Conservation (phyloP, 2,888 invertebrate species). For the Isoperla grammatica region DNA sequence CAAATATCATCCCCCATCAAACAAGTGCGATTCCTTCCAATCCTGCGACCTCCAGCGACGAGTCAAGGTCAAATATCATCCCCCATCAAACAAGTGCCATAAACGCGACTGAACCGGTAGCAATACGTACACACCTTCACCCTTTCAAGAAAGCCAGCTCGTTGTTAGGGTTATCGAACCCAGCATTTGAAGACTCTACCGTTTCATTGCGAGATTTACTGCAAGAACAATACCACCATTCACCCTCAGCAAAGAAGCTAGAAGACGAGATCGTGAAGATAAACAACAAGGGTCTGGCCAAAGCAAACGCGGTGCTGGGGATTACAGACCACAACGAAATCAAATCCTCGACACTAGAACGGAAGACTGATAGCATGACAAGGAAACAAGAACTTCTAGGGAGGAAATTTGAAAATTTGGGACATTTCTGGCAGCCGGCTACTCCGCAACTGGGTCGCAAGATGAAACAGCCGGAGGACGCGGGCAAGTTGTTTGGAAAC, state of each 20-base stretch:
- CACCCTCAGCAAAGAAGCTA: background rate
- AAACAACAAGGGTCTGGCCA: background rate
- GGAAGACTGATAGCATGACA: too few species aligned
- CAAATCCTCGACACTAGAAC: too few species aligned
- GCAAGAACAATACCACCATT: background rate
- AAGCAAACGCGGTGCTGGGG: background rate
- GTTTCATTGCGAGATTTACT: background rate
- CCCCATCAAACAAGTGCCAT: too few species aligned
- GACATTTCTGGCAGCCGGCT: background rate
- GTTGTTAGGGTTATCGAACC: background rate
- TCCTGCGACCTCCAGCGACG: background rate
- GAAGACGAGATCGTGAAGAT: background rate
- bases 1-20: too few species aligned
- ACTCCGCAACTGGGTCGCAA: conserved; percentile 3
- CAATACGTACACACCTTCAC: too few species aligned
- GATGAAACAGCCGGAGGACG: conserved; percentile 1
- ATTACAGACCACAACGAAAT: too few species aligned
- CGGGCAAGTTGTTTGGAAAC: background rate
- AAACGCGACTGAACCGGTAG: too few species aligned
- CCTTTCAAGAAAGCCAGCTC: too few species aligned
- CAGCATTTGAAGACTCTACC: background rate
- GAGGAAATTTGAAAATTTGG: conserved; percentile 2
- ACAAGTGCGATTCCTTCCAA: too few species aligned
- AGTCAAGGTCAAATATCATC: too few species aligned
- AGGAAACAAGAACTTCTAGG: background rate